These are phyloP conservation scores for Phocoena phocoena DNA, from an alignment of 2,113 vertebrate species.

Conservation along the genomic window DNA sequence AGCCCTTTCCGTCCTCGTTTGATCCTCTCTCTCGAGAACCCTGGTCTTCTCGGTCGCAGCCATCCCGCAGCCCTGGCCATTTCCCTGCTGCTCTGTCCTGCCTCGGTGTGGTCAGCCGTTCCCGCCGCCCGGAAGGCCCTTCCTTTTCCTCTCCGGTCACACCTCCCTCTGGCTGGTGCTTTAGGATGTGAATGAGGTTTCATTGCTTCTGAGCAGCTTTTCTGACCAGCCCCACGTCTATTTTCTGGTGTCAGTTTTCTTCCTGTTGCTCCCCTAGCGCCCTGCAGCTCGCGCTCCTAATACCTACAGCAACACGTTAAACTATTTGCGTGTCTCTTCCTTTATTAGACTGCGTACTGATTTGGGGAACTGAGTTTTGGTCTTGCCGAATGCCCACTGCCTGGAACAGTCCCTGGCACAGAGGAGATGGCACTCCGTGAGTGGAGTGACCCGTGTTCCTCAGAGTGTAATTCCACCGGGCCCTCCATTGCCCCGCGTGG, in stretches of 20 bases:
- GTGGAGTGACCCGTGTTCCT: rapidly evolving
- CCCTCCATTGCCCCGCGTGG: rapidly evolving
- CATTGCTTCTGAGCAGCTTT: background rate
- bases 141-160: background rate
- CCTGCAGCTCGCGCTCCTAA: rapidly evolving
- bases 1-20: background rate
- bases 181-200: background rate
- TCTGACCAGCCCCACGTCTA: background rate
- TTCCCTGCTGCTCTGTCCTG: background rate
- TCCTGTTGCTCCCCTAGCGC: no score
- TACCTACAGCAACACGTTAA: rapidly evolving
- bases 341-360: rapidly evolving
- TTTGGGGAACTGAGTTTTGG: background rate
- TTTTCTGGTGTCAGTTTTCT: background rate
- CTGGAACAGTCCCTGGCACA: background rate
- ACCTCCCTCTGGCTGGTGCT: background rate
- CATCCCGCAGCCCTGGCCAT: rapidly evolving
- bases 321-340: background rate
- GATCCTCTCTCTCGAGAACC: background rate
- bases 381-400: background rate
- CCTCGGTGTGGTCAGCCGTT: background rate
- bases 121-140: background rate
- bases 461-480: rapidly evolving
- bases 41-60: background rate
- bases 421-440: no score